Conservation (phyloP, 2,113 vertebrate species). For the Macroglossus sobrinus region DNA sequence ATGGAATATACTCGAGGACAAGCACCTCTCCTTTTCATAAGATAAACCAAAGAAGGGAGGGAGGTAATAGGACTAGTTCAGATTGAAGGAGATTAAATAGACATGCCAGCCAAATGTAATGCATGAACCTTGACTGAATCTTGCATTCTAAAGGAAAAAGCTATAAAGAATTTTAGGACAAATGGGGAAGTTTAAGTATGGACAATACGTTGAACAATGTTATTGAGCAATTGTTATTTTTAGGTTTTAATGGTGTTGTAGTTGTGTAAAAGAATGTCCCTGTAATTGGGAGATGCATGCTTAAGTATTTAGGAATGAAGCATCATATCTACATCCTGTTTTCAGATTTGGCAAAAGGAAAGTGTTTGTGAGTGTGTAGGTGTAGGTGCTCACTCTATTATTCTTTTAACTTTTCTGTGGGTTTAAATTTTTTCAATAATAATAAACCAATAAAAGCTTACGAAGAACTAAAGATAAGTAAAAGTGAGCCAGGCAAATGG, state of each 20-base stretch:
- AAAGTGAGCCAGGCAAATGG: not conserved
- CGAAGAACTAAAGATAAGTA: not conserved
- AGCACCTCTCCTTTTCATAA: not conserved
- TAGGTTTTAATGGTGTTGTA: not conserved
- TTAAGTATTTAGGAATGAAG: not conserved
- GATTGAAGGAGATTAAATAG: not conserved
- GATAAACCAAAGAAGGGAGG: not conserved
- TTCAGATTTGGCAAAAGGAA: not conserved
- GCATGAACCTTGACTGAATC: not conserved
- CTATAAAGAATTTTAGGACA: not conserved
- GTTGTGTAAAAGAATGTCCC: not conserved
- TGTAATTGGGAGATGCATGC: not conserved
- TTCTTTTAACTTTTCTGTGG: not conserved
- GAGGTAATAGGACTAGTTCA: not conserved
- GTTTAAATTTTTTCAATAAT: slow-evolving; percentile 9
- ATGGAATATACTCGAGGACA: not conserved
- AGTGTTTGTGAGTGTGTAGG: not conserved
- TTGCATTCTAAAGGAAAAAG: not conserved
- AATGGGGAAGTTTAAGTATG: not conserved
- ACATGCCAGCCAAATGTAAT: not conserved
- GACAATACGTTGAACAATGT: not conserved
- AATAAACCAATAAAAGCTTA: not conserved
- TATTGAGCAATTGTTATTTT: slow-evolving; percentile 1
- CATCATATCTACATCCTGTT: not conserved
- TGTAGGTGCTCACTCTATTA: not conserved